Conservation (phyloP, 1,140 invertebrate species). For the Lucilia sericata region DNA sequence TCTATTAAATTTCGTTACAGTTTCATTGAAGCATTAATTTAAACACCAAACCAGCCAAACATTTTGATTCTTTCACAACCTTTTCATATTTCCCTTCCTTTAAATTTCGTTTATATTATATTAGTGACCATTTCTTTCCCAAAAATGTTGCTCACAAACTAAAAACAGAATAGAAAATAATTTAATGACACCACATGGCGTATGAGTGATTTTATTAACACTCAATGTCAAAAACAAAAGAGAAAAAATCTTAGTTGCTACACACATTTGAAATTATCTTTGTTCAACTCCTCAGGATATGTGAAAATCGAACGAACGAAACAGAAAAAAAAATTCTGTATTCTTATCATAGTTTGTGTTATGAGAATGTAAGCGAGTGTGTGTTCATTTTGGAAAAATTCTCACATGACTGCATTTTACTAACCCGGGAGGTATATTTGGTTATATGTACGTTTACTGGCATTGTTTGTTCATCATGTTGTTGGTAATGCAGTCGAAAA, state of each 20-base stretch:
- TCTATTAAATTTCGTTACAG: too few species aligned
- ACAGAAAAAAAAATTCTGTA: background rate
- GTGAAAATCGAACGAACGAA: background rate
- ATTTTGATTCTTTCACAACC: too few species aligned
- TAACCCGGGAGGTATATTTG: background rate
- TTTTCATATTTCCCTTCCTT: too few species aligned
- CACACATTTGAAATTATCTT: background rate
- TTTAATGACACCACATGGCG: slow-evolving; percentile 22
- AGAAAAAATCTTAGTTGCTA: background rate
- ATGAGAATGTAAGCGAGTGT: background rate
- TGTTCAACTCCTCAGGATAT: background rate
- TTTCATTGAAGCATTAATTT: too few species aligned
- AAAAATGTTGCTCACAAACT: background rate
- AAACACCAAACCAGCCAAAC: too few species aligned
- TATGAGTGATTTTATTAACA: slow-evolving; percentile 29
- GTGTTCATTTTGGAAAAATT: background rate
- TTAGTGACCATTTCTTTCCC: too few species aligned
- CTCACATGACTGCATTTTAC: slow-evolving; percentile 5
- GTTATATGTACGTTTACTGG: too few species aligned
- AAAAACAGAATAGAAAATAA: background rate
- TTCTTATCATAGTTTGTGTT: slow-evolving; percentile 1
- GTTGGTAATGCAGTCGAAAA: too few species aligned
- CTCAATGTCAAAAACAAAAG: slow-evolving; percentile 10
- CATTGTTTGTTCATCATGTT: too few species aligned
- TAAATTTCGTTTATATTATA: too few species aligned